Evolutionary conservation across 2,113 vertebrate species (phyloP).

Genomic region (Pyxicephalus adspersus): DNA sequence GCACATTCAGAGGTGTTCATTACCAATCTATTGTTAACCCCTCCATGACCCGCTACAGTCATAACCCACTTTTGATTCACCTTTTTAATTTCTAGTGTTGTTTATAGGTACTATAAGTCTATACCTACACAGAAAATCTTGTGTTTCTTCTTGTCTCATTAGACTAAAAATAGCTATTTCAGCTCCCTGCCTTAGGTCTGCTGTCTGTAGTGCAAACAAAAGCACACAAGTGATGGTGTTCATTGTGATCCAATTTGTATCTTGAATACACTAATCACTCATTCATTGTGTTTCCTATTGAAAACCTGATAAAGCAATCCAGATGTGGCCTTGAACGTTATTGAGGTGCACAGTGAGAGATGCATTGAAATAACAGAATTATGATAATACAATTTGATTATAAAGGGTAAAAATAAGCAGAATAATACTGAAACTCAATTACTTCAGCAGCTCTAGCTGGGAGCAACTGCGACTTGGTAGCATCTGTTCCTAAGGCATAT

Average conservation of each 20-base stretch:
- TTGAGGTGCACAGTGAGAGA: slow-evolving; percentile 69
- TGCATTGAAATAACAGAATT: slow-evolving; percentile 76
- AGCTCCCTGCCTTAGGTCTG: no score
- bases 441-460: slow-evolving; percentile 62
- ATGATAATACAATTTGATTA: slow-evolving; percentile 81
- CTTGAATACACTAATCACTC: slow-evolving; percentile 41
- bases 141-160: no score
- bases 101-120: no score
- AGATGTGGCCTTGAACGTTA: slow-evolving; percentile 63
- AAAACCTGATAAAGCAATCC: slow-evolving; percentile 54
- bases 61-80: no score
- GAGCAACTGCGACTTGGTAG: slow-evolving; percentile 58
- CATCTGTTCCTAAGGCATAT: slow-evolving; percentile 61
- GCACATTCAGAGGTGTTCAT: no score
- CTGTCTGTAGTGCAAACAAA: slow-evolving; percentile 8
- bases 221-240: not conserved
- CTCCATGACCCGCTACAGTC: no score
- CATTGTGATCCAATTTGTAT: slow-evolving; percentile 36
- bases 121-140: no score
- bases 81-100: no score
- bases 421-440: slow-evolving; percentile 66
- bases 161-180: no score
- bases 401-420: slow-evolving; percentile 66
- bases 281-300: slow-evolving; percentile 31
- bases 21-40: no score